phyloP scores from a whole-genome alignment of 2,888 invertebrate genomes.

The Agrotis puta region DNA sequence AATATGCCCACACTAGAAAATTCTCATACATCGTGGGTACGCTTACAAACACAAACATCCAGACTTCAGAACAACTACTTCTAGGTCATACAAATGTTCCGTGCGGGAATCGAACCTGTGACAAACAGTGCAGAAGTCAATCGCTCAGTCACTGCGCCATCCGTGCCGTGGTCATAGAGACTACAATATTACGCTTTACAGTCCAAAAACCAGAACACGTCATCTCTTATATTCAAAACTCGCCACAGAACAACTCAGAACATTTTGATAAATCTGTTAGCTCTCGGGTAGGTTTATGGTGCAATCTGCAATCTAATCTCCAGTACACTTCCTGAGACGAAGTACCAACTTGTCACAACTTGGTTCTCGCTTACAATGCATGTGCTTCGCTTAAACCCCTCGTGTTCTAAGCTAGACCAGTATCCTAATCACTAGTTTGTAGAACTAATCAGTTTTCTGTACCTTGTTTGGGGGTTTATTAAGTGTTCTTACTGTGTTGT shows the following conservation, averaged over 20 bases:
- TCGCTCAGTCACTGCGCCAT: too few relatives aligned
- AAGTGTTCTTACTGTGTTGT: background rate
- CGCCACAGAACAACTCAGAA: slow-evolving; percentile 13
- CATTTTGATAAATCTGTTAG: slow-evolving; percentile 76
- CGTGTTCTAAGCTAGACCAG: slow-evolving; percentile 35
- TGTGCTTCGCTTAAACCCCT: slow-evolving; percentile 47
- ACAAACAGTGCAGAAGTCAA: too few relatives aligned
- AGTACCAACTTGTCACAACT: slow-evolving; percentile 76
- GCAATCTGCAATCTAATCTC: slow-evolving; percentile 82
- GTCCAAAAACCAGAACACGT: background rate
- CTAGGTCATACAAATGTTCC: too few relatives aligned
- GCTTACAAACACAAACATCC: too few relatives aligned
- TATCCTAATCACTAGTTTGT: slow-evolving; percentile 49
- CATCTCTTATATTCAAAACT: slow-evolving; percentile 14
- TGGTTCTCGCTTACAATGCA: slow-evolving; percentile 74
- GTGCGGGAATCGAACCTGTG: too few relatives aligned
- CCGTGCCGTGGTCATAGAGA: too few relatives aligned
- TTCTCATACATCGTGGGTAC: too few relatives aligned
- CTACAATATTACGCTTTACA: background rate
- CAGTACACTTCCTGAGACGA: slow-evolving; percentile 75
- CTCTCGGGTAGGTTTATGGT: slow-evolving; percentile 73
- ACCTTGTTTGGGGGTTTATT: slow-evolving; percentile 23
- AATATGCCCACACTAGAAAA: too few relatives aligned
- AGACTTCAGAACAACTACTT: too few relatives aligned
- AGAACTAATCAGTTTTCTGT: slow-evolving; percentile 54